Percentiles rank a stretch among this genome's conserved stretches.
These are phyloP conservation scores for Rattus norvegicus DNA, from an alignment of 2,113 vertebrate species.

Conservation along the genomic window GRCr8 NC_086028.1:22891001-22891500, in stretches of 20 bases:
- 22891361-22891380: not conserved
- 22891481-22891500: not conserved
- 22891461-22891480: not conserved
- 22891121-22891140: slow-evolving; percentile 54
- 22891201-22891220: slow-evolving; percentile 35
- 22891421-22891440: not conserved
- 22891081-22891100: slow-evolving; percentile 56
- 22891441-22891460: not conserved
- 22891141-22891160: slow-evolving; percentile 56
- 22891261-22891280: slow-evolving; percentile 14
- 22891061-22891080: not conserved
- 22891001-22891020: not conserved
- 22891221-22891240: slow-evolving; percentile 7
- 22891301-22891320: not conserved
- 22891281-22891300: slow-evolving; percentile 28
- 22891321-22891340: not conserved
- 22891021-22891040: not conserved
- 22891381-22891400: not conserved
- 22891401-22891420: not conserved
- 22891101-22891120: not conserved
- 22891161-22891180: slow-evolving; percentile 70
- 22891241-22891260: not conserved
- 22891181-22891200: slow-evolving; percentile 40
- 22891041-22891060: not conserved
- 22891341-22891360: not conserved